These are phyloP conservation scores for Miichthys miiuy DNA, from an alignment of 2,797 vertebrate genomes.

Conservation along the genomic window DNA sequence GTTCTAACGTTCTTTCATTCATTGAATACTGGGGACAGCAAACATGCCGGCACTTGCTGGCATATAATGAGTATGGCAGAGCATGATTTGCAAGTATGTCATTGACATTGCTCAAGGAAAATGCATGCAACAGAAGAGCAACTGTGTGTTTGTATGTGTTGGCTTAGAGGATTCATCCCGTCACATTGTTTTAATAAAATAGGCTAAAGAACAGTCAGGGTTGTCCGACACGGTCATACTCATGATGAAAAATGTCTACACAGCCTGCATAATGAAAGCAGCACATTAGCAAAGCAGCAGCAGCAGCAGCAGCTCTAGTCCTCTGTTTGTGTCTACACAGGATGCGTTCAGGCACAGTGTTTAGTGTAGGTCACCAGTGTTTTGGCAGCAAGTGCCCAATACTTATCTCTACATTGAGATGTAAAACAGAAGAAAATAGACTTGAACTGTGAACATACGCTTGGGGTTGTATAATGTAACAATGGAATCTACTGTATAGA, in stretches of 20 bases:
- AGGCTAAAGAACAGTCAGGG: background rate
- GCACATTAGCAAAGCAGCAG: background rate
- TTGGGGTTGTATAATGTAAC: background rate
- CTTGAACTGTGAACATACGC: no score
- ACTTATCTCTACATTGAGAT: no score
- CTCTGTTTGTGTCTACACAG: background rate
- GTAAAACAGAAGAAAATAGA: background rate
- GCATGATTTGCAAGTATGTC: background rate
- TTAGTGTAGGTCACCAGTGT: background rate
- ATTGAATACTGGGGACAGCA: background rate
- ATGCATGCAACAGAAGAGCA: background rate
- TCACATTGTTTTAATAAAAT: conserved; percentile 6
- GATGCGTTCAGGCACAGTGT: background rate
- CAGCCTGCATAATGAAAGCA: background rate
- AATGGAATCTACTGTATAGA: background rate
- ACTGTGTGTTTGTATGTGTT: background rate
- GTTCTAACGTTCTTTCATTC: background rate
- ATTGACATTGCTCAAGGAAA: background rate
- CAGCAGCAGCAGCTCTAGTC: background rate
- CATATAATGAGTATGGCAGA: background rate
- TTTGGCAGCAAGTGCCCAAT: no score
- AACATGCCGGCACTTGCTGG: background rate
- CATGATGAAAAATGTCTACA: background rate
- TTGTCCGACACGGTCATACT: background rate
- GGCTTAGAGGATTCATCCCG: background rate